Evolutionary conservation across 2,797 vertebrate genomes (phyloP).

Genomic region (Onychomys torridus): DNA sequence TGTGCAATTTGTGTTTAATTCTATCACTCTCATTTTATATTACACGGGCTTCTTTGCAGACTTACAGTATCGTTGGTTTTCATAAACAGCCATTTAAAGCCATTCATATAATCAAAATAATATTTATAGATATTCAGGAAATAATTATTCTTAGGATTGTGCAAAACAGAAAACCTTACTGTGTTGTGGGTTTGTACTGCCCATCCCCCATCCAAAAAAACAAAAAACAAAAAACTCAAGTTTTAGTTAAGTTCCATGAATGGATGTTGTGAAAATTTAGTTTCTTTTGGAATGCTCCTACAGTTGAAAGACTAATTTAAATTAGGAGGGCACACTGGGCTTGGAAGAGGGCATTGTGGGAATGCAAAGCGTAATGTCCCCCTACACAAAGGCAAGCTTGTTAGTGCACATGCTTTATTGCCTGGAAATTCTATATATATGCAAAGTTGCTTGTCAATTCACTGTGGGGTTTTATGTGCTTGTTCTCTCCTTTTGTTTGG

Average conservation of each 20-base stretch:
- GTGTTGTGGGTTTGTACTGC: slow-evolving; percentile 70
- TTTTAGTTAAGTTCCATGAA: slow-evolving; percentile 77
- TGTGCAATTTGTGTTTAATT: slow-evolving; percentile 79
- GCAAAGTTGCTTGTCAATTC: slow-evolving; percentile 78
- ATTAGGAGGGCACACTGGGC: slow-evolving; percentile 80
- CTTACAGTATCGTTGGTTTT: slow-evolving; percentile 71
- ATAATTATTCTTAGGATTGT: slow-evolving; percentile 63
- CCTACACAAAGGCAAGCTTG: slow-evolving; percentile 82
- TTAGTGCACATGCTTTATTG: slow-evolving; percentile 76
- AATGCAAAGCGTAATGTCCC: slow-evolving; percentile 82
- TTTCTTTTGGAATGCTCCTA: slow-evolving; percentile 77
- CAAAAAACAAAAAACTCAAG: slow-evolving; percentile 42
- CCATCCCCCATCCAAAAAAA: background rate
- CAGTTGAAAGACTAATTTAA: slow-evolving; percentile 82
- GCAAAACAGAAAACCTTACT: slow-evolving; percentile 62
- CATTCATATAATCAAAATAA: slow-evolving; percentile 77
- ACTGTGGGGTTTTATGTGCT: slow-evolving; percentile 79
- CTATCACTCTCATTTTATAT: slow-evolving; percentile 79
- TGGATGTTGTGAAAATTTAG: slow-evolving; percentile 77
- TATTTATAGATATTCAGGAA: slow-evolving; percentile 80
- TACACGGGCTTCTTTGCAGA: slow-evolving; percentile 76
- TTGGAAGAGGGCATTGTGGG: slow-evolving; percentile 79
- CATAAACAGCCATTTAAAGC: slow-evolving; percentile 81
- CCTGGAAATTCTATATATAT: slow-evolving; percentile 82
- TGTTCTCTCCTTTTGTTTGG: slow-evolving; percentile 80